Conservation (phyloP, 2,888 invertebrate genomes). For the Pseudococcus viburni region DNA sequence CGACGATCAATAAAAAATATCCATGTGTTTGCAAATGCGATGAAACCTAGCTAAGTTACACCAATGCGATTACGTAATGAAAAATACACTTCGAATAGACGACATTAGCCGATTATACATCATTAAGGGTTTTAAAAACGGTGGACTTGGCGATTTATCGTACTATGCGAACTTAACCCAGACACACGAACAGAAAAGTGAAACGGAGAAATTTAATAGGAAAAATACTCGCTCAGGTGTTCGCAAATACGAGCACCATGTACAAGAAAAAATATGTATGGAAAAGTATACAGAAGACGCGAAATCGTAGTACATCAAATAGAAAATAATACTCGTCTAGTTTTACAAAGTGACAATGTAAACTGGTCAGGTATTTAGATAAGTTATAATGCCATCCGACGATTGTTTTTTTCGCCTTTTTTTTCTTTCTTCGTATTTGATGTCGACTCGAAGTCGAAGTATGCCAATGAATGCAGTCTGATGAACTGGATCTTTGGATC, state of each 20-base stretch:
- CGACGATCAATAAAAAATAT: background rate
- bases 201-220: slow-evolving; percentile 12
- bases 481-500: background rate
- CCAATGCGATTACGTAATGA: background rate
- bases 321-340: background rate
- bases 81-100: background rate
- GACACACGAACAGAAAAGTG: background rate
- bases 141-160: background rate
- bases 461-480: background rate
- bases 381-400: background rate
- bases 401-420: background rate
- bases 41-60: background rate
- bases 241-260: background rate
- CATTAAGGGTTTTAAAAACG: background rate
- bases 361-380: background rate
- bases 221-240: background rate
- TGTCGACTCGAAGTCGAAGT: background rate
- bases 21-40: background rate
- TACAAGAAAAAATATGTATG: background rate
- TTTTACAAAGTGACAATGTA: background rate
- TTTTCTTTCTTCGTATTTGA: background rate
- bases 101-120: background rate
- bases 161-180: background rate
- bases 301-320: background rate
- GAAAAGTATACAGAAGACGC: background rate